A percentile compares a stretch with the other conserved stretches of the same genome.
phyloP scores from a whole-genome alignment of 2,888 invertebrate species.

The Loripinus fragilis region DNA sequence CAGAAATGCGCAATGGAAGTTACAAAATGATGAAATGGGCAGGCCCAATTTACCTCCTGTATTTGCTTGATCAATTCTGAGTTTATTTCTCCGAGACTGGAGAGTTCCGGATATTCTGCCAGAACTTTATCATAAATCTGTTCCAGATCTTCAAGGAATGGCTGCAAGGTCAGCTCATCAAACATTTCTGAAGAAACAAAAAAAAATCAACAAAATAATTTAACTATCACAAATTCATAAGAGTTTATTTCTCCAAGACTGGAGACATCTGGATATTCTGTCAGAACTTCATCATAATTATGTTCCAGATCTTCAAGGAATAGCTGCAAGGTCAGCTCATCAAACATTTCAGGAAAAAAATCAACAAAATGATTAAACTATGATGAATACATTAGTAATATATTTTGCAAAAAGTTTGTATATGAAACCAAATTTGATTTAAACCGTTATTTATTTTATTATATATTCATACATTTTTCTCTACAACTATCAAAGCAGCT shows the following conservation, averaged over 20 bases:
- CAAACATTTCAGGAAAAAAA: constrained; percentile 53
- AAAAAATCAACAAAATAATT: too few relatives aligned
- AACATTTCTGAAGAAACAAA: constrained; percentile 47
- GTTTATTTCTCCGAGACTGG: constrained; percentile 36
- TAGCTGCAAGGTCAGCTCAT: constrained; percentile 57
- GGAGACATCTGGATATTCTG: constrained; percentile 29
- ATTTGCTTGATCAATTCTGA: constrained; percentile 36
- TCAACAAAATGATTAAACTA: too few relatives aligned
- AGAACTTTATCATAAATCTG: constrained; percentile 39
- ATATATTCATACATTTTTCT: too few relatives aligned
- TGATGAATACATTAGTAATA: too few relatives aligned
- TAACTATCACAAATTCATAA: too few relatives aligned
- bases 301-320: constrained; percentile 54
- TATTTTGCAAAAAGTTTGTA: too few relatives aligned
- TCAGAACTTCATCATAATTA: constrained; percentile 36
- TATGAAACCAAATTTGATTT: too few relatives aligned
- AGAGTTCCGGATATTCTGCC: constrained; percentile 25
- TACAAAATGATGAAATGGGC: too few relatives aligned
- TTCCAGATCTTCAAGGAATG: constrained; percentile 56
- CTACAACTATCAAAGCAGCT: too few relatives aligned
- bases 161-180: constrained; percentile 56
- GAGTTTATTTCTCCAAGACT: constrained; percentile 34
- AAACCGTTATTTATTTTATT: too few relatives aligned
- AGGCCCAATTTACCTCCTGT: constrained; percentile 40
- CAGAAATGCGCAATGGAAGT: too few relatives aligned